Conservation (phyloP, 2,888 invertebrate genomes). For the Acleris holmiana region DNA sequence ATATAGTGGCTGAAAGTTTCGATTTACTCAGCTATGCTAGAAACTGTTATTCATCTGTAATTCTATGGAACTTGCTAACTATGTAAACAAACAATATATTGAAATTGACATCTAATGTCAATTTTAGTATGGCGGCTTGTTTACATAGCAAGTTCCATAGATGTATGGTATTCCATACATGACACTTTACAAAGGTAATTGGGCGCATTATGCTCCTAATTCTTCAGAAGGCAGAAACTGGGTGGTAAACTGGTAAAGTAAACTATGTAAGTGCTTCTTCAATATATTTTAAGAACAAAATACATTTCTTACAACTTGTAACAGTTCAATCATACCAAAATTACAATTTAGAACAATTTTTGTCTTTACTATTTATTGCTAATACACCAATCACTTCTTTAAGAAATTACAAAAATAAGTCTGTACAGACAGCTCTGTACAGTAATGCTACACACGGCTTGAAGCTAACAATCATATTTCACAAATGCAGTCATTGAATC, state of each 20-base stretch:
- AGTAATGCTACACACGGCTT: constrained; percentile 65
- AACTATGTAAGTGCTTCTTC: constrained; percentile 60
- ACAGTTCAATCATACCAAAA: constrained; percentile 79
- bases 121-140: too few species aligned
- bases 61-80: too few species aligned
- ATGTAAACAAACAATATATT: too few species aligned
- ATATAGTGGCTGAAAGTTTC: too few species aligned
- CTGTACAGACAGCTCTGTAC: constrained; percentile 53
- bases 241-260: constrained; percentile 48
- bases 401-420: constrained; percentile 66
- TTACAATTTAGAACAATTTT: constrained; percentile 71
- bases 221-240: neutral
- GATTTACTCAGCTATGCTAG: too few species aligned
- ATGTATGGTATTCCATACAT: too few species aligned
- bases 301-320: constrained; percentile 80
- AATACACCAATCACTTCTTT: constrained; percentile 59
- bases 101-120: too few species aligned
- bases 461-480: constrained; percentile 55
- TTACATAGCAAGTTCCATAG: too few species aligned
- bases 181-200: too few species aligned
- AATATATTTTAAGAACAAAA: constrained; percentile 83
- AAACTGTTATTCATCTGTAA: too few species aligned
- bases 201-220: too few species aligned
- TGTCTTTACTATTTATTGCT: constrained; percentile 56
- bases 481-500: constrained; percentile 48